Evolutionary conservation across 2,888 invertebrate genomes (phyloP).

Genomic region (Orthonychiurus folsomi): DNA sequence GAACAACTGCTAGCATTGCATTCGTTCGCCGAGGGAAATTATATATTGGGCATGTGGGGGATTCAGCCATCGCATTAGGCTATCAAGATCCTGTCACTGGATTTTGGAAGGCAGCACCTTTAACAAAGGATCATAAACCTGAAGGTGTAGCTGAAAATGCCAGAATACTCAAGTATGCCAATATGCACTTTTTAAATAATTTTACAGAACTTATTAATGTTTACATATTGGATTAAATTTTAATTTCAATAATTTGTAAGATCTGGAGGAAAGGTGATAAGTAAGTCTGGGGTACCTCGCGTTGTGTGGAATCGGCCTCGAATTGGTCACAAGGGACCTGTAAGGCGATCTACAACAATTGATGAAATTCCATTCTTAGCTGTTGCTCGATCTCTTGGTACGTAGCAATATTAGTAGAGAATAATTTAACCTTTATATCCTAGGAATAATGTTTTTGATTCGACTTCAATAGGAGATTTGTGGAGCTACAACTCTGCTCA

Average conservation of each 20-base stretch:
- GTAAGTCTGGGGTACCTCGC: slow-evolving; percentile 76
- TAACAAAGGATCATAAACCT: slow-evolving; percentile 93
- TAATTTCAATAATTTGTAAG: slow-evolving; percentile 18
- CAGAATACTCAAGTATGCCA: slow-evolving; percentile 30
- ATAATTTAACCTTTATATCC: not conserved
- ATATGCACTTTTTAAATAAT: slow-evolving; percentile 7
- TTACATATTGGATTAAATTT: too few species aligned
- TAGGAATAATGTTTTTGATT: too few species aligned
- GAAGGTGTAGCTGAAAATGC: slow-evolving; percentile 44
- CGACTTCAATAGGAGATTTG: slow-evolving; percentile 74
- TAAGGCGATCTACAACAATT: slow-evolving; percentile 77
- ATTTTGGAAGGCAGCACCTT: slow-evolving; percentile 64
- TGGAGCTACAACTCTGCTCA: slow-evolving; percentile 93
- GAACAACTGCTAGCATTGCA: slow-evolving; percentile 92
- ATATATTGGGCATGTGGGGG: slow-evolving; percentile 97
- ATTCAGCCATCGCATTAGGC: slow-evolving; percentile 87
- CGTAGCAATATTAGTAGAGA: slow-evolving; percentile 13
- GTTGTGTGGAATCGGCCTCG: slow-evolving; percentile 95
- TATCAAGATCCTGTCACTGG: slow-evolving; percentile 53
- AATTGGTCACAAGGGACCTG: slow-evolving; percentile 74
- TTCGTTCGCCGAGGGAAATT: slow-evolving; percentile 89
- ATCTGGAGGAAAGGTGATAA: slow-evolving; percentile 48
- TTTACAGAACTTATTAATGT: too few species aligned
- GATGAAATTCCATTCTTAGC: slow-evolving; percentile 93
- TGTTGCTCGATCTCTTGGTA: slow-evolving; percentile 84